phyloP scores from a whole-genome alignment of 64 coral and sea anemone genomes.

The Pocillopora damicornis region DNA sequence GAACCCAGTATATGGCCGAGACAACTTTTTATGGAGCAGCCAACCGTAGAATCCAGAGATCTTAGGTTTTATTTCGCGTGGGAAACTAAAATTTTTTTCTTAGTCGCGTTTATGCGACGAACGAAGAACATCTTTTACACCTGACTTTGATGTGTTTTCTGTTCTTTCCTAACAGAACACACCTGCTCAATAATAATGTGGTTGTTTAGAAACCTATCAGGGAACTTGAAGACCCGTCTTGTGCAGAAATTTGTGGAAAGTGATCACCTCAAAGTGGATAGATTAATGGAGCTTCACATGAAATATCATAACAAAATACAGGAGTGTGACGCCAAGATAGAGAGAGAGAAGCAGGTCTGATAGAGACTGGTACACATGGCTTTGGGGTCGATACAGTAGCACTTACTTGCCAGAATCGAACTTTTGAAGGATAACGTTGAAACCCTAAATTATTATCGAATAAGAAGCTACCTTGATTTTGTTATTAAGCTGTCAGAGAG shows the following conservation, averaged over 20 bases:
- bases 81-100: no score
- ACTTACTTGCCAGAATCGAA: no score
- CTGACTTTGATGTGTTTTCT: not conserved
- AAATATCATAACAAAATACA: conserved; percentile 90
- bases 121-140: no score
- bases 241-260: conserved; percentile 99
- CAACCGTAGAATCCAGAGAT: no score
- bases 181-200: conserved; percentile 77
- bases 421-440: no score
- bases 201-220: conserved; percentile 84
- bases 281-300: conserved; percentile 94
- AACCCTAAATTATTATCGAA: no score
- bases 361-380: not conserved
- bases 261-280: conserved; percentile 92
- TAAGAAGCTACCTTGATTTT: no score
- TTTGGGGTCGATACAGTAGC: not conserved
- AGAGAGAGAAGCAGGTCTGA: conserved; percentile 85
- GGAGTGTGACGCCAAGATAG: conserved; percentile 88
- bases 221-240: conserved; percentile 67
- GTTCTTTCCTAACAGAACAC: conserved; percentile 56
- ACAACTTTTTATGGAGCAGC: no score
- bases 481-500: no score
- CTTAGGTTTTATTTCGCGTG: no score
- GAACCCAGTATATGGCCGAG: no score
- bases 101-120: no score